Evolutionary conservation across 2,113 vertebrate genomes (phyloP).

Genomic region (Mormyrus iriodes): DNA sequence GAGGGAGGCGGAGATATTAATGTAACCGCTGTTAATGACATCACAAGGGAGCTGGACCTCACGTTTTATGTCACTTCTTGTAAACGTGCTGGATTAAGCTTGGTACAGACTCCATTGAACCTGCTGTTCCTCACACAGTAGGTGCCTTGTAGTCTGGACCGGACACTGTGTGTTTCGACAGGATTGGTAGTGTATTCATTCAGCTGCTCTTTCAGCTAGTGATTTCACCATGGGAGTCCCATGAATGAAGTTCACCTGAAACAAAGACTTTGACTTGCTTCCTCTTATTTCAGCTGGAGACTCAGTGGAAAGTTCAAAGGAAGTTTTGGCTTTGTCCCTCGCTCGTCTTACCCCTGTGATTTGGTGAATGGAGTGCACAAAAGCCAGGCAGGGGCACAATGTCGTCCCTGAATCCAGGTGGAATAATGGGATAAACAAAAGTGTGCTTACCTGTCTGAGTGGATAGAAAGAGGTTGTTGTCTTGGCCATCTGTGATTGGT

Average conservation of each 20-base stretch:
- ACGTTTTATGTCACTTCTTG: not conserved
- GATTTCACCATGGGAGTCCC: not conserved
- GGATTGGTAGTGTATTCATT: not conserved
- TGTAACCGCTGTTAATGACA: not conserved
- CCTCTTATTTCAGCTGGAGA: not conserved
- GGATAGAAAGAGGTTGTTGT: not conserved
- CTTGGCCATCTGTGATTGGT: not conserved
- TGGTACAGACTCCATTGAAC: not conserved
- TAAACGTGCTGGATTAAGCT: not conserved
- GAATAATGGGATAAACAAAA: constrained; percentile 1
- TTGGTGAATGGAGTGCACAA: not conserved
- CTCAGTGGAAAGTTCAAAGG: not conserved
- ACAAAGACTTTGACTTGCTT: not conserved
- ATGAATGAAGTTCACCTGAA: not conserved
- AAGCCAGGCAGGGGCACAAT: not conserved
- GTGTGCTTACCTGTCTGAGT: not conserved
- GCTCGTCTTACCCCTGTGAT: not conserved
- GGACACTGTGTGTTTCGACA: not conserved
- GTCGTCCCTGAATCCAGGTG: not conserved
- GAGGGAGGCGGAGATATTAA: not conserved
- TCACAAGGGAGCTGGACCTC: not conserved
- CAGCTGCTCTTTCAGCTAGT: not conserved
- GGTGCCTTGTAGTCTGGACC: not conserved
- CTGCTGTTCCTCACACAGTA: not conserved
- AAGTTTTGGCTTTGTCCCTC: not conserved